A percentile compares a stretch with the other conserved stretches of the same genome.
These are phyloP conservation scores for Euproctis similis DNA, from an alignment of 2,888 invertebrate genomes.

Conservation along the genomic window DNA sequence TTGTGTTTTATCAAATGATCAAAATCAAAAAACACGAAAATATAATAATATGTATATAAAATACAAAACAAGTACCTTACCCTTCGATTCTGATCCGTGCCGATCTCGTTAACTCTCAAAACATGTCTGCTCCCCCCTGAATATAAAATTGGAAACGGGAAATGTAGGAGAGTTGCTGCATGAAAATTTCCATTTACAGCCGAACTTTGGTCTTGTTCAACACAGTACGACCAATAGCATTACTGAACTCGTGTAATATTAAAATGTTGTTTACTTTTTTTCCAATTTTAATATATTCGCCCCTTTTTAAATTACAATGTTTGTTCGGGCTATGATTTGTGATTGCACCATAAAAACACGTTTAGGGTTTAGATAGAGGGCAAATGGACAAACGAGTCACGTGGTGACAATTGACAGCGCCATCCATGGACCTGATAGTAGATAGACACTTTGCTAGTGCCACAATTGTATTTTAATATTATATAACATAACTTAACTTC, in stretches of 20 bases:
- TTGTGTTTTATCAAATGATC: too few species aligned
- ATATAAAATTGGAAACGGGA: slow-evolving; percentile 50
- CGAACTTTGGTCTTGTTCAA: slow-evolving; percentile 18
- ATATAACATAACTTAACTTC: too few species aligned
- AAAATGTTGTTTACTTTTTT: slow-evolving; percentile 12
- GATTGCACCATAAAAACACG: too few species aligned
- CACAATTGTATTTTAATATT: too few species aligned
- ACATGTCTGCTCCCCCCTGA: slow-evolving; percentile 40
- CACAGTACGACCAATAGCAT: too few species aligned
- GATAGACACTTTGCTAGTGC: too few species aligned
- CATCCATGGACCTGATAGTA: too few species aligned
- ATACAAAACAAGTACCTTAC: slow-evolving; percentile 13
- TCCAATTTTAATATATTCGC: slow-evolving; percentile 3
- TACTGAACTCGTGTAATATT: slow-evolving; percentile 11
- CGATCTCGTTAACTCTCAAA: slow-evolving; percentile 41
- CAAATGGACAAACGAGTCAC: too few species aligned
- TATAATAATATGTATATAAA: too few species aligned
- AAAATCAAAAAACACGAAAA: too few species aligned
- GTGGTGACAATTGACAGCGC: too few species aligned
- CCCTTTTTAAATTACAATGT: slow-evolving; percentile 12
- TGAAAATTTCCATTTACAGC: slow-evolving; percentile 44
- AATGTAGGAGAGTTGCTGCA: slow-evolving; percentile 35
- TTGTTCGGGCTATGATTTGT: slow-evolving; percentile 8
- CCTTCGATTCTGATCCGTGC: slow-evolving; percentile 29
- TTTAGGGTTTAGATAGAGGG: too few species aligned